Base-by-base conservation (phyloP, 2,888 invertebrate genomes). In the Lomographa bimaculata region DNA sequence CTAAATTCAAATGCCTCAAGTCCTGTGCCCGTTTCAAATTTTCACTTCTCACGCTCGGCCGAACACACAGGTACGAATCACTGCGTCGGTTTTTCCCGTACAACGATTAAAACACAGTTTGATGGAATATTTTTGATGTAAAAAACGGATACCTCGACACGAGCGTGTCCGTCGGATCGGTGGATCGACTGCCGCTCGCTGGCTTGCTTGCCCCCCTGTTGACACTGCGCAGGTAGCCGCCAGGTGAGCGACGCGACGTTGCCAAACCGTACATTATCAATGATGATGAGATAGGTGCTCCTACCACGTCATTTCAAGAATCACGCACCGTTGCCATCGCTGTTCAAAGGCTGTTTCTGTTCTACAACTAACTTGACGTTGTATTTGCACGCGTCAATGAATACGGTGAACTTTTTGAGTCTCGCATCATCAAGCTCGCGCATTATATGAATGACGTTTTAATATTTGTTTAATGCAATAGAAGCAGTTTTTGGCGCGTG, bases 221-320 rank as follows among this genome's bases (percentile, higher is more conserved):
- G 86, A 71, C 85, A 84, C 66, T 84, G 85, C 85, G 84, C 86
- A 86, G 85, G 86, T 84, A 85, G 74, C 76, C 14, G 83, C 85
- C 86, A 76, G 82, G 85, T 85, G 86, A 85, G 85, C 84, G 72
- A 73, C 47, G 87, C 87, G 85, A 77, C 84, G 87, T 89, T 89
- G 87, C 87, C 89, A 84, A 74, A 84, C 84, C 84, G 82, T 64
- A 66, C 77, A 83, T 78, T 86, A 89, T 85, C 86, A 87, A 79
- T 82, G 83, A 80, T 81, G 79, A 85, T 79, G 83, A 80, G 85
- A 84, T 83, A 84, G 80, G 72, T 71, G 68, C 68, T 62, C 59
- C 56, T 66, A 75, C 75, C 64, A 69, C 61, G 60, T 62, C 65
- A 64, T 69, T 77, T 71, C 65, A 57, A 66, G 75, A 75, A 79